Evolutionary conservation across 2,888 invertebrate genomes (phyloP).

Genomic region (Formica aserva): DNA sequence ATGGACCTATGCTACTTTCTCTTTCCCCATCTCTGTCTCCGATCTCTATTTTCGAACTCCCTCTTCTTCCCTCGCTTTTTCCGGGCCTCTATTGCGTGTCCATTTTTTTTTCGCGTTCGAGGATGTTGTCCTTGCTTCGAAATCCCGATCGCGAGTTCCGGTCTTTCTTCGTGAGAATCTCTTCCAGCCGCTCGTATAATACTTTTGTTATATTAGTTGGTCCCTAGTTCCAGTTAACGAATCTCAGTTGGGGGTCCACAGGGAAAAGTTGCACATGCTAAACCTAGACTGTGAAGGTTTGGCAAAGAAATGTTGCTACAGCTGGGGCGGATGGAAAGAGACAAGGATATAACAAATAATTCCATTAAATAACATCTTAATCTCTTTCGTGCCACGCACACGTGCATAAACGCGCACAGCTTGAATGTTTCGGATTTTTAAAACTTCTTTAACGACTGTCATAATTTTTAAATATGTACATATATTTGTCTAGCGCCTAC

Average conservation of each 20-base stretch:
- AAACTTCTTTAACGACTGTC: background rate
- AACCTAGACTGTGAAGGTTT: background rate
- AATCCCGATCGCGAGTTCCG: constrained; percentile 16
- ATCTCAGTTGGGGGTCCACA: background rate
- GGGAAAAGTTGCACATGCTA: background rate
- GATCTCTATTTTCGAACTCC: background rate
- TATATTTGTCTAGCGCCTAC: background rate
- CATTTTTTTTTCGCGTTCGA: constrained; percentile 19
- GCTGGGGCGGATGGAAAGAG: background rate
- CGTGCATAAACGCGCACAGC: background rate
- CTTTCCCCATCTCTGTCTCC: background rate
- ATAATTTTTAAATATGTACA: background rate
- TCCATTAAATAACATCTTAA: background rate
- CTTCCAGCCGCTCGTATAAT: background rate
- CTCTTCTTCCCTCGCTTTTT: background rate
- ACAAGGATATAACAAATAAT: background rate
- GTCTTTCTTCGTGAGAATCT: constrained; percentile 7
- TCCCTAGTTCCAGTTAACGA: background rate
- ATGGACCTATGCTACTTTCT: background rate
- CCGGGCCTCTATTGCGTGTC: background rate
- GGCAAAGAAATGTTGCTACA: background rate
- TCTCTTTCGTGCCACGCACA: background rate
- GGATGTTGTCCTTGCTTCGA: constrained; percentile 9
- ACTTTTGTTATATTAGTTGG: constrained; percentile 18
- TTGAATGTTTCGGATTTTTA: background rate